Evolutionary conservation across 2,888 invertebrate species (phyloP).

Genomic region (Melanotus villosus): DNA sequence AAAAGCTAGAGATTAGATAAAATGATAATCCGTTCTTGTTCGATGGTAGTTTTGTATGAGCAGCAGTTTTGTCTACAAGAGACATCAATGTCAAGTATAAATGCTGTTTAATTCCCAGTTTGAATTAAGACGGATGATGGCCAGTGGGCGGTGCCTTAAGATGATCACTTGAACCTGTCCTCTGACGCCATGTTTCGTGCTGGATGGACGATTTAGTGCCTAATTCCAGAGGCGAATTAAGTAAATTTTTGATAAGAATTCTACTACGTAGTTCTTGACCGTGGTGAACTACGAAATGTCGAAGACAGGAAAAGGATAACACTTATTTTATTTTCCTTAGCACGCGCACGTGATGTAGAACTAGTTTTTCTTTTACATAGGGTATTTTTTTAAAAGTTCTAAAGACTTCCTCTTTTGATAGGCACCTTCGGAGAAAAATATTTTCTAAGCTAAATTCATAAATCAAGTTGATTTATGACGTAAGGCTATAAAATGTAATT

Average conservation of each 20-base stretch:
- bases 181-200: conserved; percentile 55
- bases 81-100: conserved; percentile 58
- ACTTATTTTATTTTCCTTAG: not conserved
- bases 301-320: no score
- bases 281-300: no score
- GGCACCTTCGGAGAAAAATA: conserved; percentile 16
- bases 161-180: conserved; percentile 55
- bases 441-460: not conserved
- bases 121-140: conserved; percentile 58
- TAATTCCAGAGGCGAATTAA: conserved; percentile 45
- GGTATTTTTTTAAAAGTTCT: not conserved
- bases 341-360: not conserved
- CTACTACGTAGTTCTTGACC: no score
- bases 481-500: conserved; percentile 51
- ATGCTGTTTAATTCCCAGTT: conserved; percentile 58
- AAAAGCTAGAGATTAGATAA: conserved; percentile 30
- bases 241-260: conserved; percentile 17
- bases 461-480: conserved; percentile 22
- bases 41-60: conserved; percentile 26
- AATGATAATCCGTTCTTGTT: conserved; percentile 27
- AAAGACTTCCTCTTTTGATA: conserved; percentile 20
- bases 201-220: conserved; percentile 47
- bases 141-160: conserved; percentile 53
- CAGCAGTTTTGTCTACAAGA: conserved; percentile 51
- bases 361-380: not conserved